Evolutionary conservation across 2,888 invertebrate genomes (phyloP).

Genomic region (Orthosia gracilis): DNA sequence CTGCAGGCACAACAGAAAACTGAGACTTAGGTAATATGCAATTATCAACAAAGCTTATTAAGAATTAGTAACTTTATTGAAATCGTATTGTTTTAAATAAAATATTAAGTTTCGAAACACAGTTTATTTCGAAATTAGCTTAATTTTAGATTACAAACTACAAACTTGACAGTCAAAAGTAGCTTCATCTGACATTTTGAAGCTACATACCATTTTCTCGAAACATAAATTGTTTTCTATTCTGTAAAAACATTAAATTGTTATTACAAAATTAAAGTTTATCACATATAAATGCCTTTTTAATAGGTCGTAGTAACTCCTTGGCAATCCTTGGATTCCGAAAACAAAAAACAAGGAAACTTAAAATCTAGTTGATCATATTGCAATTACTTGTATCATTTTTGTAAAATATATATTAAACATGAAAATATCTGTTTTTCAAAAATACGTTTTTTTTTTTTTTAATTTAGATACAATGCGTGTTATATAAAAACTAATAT

Average conservation of each 20-base stretch:
- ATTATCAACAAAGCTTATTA: background rate
- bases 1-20: conserved; percentile 78
- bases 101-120: conserved; percentile 15
- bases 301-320: conserved; percentile 5
- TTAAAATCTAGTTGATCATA: conserved; percentile 21
- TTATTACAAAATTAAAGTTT: conserved; percentile 22
- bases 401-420: background rate
- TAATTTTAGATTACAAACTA: conserved; percentile 14
- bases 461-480: conserved; percentile 14
- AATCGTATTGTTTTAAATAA: conserved; percentile 13
- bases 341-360: conserved; percentile 12
- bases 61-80: background rate
- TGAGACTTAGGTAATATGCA: conserved; percentile 30
- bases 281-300: conserved; percentile 30
- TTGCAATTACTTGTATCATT: background rate
- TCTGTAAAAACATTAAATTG: conserved; percentile 5
- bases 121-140: conserved; percentile 30
- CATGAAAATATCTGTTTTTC: background rate
- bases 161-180: conserved; percentile 21
- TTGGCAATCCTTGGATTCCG: background rate
- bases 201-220: conserved; percentile 20
- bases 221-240: conserved; percentile 9
- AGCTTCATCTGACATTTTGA: conserved; percentile 19
- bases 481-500: conserved; percentile 5
- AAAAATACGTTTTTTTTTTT: conserved; percentile 30